Conservation (phyloP, 2,888 invertebrate species). For the Epirrhoe tristata region DNA sequence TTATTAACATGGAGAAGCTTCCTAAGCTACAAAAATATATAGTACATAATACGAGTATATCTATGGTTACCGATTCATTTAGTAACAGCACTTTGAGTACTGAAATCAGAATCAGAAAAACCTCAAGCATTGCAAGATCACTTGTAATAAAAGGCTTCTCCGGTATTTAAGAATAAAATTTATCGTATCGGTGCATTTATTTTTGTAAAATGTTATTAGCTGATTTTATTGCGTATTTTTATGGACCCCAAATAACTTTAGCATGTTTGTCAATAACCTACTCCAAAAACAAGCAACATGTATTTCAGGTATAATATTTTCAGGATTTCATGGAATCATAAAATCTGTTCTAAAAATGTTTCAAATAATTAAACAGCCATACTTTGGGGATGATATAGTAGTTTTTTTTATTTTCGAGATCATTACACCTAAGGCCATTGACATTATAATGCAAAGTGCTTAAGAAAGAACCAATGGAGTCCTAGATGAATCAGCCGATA, state of each 20-base stretch:
- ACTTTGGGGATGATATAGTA: too few species aligned
- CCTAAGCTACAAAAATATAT: too few species aligned
- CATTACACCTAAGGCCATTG: neutral
- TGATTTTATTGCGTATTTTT: neutral
- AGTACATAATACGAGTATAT: too few species aligned
- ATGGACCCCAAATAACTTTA: neutral
- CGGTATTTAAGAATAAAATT: neutral
- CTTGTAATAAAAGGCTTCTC: too few species aligned
- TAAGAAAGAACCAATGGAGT: neutral
- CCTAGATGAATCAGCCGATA: conserved; percentile 3
- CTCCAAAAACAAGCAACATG: neutral
- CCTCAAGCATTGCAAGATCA: too few species aligned
- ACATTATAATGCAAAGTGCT: neutral
- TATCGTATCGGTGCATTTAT: neutral
- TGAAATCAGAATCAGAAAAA: too few species aligned
- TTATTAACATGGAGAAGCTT: too few species aligned
- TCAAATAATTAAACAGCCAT: too few species aligned
- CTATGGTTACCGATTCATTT: too few species aligned
- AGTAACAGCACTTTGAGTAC: too few species aligned
- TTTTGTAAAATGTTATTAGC: neutral
- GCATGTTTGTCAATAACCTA: neutral
- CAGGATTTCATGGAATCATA: neutral
- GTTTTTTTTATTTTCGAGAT: too few species aligned
- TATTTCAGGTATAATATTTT: neutral
- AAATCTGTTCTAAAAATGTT: too few species aligned